Base-by-base conservation (phyloP, 2,888 invertebrate species). In the Netelia virgata region DNA sequence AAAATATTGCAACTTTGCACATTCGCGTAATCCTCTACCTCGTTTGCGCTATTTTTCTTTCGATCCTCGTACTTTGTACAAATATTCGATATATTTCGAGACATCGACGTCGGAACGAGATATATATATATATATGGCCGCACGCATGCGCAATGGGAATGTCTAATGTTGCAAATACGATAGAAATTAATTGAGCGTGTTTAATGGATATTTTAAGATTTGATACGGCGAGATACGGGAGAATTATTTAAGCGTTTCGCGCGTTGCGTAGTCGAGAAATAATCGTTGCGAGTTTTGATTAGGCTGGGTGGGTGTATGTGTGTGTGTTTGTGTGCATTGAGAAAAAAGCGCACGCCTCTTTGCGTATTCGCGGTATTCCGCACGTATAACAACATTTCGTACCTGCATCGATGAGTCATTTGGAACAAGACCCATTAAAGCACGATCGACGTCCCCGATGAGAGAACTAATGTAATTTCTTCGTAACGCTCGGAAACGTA, bases 321-420 rank as follows among this genome's bases (percentile, higher is more conserved):
- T 47, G 5, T 14, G 3, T 47, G 47, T 47, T 47, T 14, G 14
- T 14, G 47, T 47, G 23, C 43, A 68, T 68, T 76, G 23, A 59
- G 59, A 41, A 36, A 55, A 47, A 64, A 70, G 47, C 23, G n/a
- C n/a, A 63, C 36, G 82, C 41, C 70, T 43, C 28, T 76, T 70
- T 20, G 63, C 70, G n/a, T n/a, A n/a, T n/a, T n/a, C n/a, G n/a
- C 18, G 76, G 76, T 76, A 76, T 72, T 59, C 61, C 59, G 55
- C 41, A 36, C 77, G 36, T 36, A 47, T 47, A 53, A 53, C 61
- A 57, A 59, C 64, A 28, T 28, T 69, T 69, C 47, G 70, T 66
- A 66, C 69, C 63, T 79, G 64, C 64, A 73, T 82, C 59, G 70
- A 64, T 76, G 76, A 76, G 76, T 82, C 82, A 82, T 82, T 64